Base-by-base conservation (phyloP, 2,888 invertebrate species). In the Lasioglossum pauxillum region DNA sequence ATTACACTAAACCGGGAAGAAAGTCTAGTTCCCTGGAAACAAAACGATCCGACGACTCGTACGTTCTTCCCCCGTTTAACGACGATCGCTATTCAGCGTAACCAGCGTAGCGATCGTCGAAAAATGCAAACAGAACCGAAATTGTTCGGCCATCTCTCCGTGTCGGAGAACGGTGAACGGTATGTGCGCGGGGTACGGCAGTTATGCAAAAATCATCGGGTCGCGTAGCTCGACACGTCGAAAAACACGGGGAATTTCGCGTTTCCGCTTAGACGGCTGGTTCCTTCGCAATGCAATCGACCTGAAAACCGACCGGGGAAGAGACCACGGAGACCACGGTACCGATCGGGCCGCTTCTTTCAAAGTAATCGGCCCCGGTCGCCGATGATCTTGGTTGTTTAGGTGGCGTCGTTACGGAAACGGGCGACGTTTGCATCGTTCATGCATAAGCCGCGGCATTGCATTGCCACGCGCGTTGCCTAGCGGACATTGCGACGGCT, bases 371-470 rank as follows among this genome's bases (percentile, higher is more conserved):
- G 87, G 38, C 12, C 72, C 72, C 60, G 16, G 41, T n/a, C 57
- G 35, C 23, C 69, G 83, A 88, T 88, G 81, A 82, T 86, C 84
- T 80, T 41, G 78, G 67, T 46, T 71, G 87, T 80, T 83, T 84
- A 82, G 82, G 83, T 67, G 69, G 53, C 46, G 79, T 64, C 82
- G 83, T 85, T 88, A 71, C 67, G 71, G 69, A 78, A 84, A 82
- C 85, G 67, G 64, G 81, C 78, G 75, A 75, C 84, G 82, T 71
- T 87, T 80, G 86, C 89, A 83, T 92, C 90, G 87, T 86, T 89
- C 91, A 87, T 91, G 90, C 92, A 91, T 91, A 91, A 92, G 87
- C 88, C 84, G 84, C 80, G 74, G 85, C 82, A 78, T 87, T 87
- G 90, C 89, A 88, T 84, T 84, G 82, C 78, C 80, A 72, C 77